Percentiles rank a stretch among this genome's conserved stretches.
phyloP scores from a whole-genome alignment of 1,140 invertebrate species.

The Pristionchus pacificus region DNA sequence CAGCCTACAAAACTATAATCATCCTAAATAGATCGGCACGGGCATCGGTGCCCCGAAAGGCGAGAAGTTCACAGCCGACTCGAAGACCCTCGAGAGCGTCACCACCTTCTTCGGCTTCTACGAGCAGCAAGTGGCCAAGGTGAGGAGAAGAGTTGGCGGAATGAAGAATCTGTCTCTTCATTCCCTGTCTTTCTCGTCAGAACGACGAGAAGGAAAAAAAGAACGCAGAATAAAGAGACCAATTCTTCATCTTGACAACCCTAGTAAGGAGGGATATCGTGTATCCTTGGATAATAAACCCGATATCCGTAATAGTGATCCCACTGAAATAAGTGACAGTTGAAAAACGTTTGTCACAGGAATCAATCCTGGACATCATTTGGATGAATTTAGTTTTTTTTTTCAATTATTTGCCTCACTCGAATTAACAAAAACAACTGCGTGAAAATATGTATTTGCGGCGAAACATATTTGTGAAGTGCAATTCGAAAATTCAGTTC shows the following conservation, averaged over 20 bases:
- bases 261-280: constrained; percentile 16
- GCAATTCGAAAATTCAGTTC: constrained; percentile 1
- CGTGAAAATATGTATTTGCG: background rate
- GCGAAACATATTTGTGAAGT: background rate
- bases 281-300: too few relatives aligned
- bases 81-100: constrained; percentile 28
- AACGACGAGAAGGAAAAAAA: constrained; percentile 13
- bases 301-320: too few relatives aligned
- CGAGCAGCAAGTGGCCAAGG: background rate
- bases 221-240: too few relatives aligned
- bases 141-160: background rate
- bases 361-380: too few relatives aligned
- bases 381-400: too few relatives aligned
- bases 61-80: background rate
- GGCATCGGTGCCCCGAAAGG: constrained; percentile 10
- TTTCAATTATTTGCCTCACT: too few relatives aligned
- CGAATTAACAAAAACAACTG: too few relatives aligned
- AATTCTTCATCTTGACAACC: too few relatives aligned
- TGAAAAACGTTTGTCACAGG: too few relatives aligned
- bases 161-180: constrained; percentile 14
- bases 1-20: too few relatives aligned
- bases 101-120: constrained; percentile 33
- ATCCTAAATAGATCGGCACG: constrained; percentile 7
- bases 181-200: constrained; percentile 11
- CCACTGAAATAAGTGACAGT: too few relatives aligned